Conservation (phyloP, 1,140 invertebrate genomes). For the Drosophila baimaii region DNA sequence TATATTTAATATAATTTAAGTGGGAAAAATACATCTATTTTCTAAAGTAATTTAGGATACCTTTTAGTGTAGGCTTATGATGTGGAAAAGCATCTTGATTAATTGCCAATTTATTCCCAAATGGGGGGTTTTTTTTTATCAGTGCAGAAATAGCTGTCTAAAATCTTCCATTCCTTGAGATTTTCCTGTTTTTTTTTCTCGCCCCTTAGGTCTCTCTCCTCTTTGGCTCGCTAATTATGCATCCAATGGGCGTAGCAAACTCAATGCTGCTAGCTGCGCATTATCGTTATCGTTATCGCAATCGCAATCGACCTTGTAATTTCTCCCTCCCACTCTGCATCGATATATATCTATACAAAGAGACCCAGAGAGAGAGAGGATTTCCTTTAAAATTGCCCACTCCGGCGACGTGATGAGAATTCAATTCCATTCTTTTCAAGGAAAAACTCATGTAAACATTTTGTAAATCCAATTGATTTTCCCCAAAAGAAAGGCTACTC, state of each 20-base stretch:
- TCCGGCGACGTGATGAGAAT: constrained; percentile 18
- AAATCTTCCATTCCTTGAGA: not conserved
- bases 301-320: constrained; percentile 41
- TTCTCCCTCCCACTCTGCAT: too few relatives aligned
- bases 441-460: not conserved
- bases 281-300: constrained; percentile 43
- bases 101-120: too few relatives aligned
- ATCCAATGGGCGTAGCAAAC: constrained; percentile 32
- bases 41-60: too few relatives aligned
- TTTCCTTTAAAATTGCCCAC: constrained; percentile 11
- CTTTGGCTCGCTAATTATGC: constrained; percentile 26
- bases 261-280: constrained; percentile 30
- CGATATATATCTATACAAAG: not conserved
- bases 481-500: too few relatives aligned
- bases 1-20: too few relatives aligned
- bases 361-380: not conserved
- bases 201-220: not conserved
- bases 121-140: not conserved
- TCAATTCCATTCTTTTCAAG: too few relatives aligned
- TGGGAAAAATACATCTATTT: too few relatives aligned
- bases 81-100: too few relatives aligned
- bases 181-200: constrained; percentile 1
- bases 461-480: not conserved
- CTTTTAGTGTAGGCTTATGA: too few relatives aligned
- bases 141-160: not conserved